These are phyloP conservation scores for Sycobia sp. DNA, from an alignment of 1,140 invertebrate species.

Conservation along the genomic window DNA sequence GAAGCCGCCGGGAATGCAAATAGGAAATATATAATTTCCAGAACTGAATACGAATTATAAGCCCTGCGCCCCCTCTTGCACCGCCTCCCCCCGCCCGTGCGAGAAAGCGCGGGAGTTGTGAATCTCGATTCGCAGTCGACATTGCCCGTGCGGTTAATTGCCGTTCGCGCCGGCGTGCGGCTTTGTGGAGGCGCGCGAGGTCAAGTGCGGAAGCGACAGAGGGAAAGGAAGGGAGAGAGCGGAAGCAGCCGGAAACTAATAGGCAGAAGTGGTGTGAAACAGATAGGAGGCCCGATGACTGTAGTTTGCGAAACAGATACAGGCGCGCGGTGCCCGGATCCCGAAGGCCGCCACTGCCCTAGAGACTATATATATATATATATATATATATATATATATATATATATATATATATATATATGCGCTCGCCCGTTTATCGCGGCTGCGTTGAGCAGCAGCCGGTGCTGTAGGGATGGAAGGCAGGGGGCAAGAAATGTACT, in stretches of 20 bases:
- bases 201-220: too few species aligned
- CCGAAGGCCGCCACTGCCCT: background rate
- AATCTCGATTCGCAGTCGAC: slow-evolving; percentile 4
- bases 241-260: slow-evolving; percentile 22
- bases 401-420: too few species aligned
- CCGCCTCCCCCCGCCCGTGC: background rate
- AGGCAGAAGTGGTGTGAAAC: slow-evolving; percentile 27
- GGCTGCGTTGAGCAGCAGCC: background rate
- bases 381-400: too few species aligned
- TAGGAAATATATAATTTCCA: background rate
- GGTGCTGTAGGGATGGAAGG: too few species aligned
- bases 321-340: background rate
- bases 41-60: slow-evolving; percentile 17
- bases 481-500: too few species aligned
- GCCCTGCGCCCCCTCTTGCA: too few species aligned
- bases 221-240: background rate
- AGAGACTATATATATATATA: background rate
- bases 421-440: background rate
- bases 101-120: slow-evolving; percentile 11
- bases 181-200: slow-evolving; percentile 3
- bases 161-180: background rate
- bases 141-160: slow-evolving; percentile 23
- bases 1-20: slow-evolving; percentile 27
- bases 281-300: slow-evolving; percentile 8
- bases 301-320: slow-evolving; percentile 5